Conservation (phyloP, 30 jellyfish, hydroid and myxozoan species). For the Turritopsis rubra region DNA sequence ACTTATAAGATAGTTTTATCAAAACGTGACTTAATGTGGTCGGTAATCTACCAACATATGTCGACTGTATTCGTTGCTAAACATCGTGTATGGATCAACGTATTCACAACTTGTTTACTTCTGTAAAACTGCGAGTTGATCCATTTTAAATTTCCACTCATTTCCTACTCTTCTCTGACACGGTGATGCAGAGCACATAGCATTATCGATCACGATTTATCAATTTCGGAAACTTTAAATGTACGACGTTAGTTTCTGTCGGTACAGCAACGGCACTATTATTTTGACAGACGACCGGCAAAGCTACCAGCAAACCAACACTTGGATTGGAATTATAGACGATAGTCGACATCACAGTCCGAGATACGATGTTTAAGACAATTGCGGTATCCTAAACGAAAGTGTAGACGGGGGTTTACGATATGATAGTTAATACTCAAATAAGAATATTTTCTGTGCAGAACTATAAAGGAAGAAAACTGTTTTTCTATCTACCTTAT, state of each 20-base stretch:
- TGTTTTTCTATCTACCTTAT: slow-evolving; percentile 20
- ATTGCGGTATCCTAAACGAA: slow-evolving; percentile 23
- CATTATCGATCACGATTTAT: slow-evolving; percentile 24
- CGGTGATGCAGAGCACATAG: neutral
- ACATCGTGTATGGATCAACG: too few species aligned
- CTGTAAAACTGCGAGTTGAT: neutral
- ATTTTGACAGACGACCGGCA: slow-evolving; percentile 36
- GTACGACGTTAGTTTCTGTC: slow-evolving; percentile 10
- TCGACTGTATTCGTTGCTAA: too few species aligned
- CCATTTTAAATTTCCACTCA: neutral
- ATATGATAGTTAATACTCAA: too few species aligned
- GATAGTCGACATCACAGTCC: neutral
- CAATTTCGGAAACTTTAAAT: slow-evolving; percentile 26
- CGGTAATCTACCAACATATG: too few species aligned
- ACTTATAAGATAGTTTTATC: too few species aligned
- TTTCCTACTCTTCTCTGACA: neutral
- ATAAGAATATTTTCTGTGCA: neutral
- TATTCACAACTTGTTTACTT: neutral
- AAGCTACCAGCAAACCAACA: slow-evolving; percentile 9
- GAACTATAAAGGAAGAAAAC: neutral
- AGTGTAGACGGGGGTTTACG: too few species aligned
- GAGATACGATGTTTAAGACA: slow-evolving; percentile 17
- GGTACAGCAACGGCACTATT: slow-evolving; percentile 28
- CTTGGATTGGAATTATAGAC: slow-evolving; percentile 16
- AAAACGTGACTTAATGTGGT: too few species aligned